Base-by-base conservation (phyloP, 2,888 invertebrate species). In the Cybosia mesomella region DNA sequence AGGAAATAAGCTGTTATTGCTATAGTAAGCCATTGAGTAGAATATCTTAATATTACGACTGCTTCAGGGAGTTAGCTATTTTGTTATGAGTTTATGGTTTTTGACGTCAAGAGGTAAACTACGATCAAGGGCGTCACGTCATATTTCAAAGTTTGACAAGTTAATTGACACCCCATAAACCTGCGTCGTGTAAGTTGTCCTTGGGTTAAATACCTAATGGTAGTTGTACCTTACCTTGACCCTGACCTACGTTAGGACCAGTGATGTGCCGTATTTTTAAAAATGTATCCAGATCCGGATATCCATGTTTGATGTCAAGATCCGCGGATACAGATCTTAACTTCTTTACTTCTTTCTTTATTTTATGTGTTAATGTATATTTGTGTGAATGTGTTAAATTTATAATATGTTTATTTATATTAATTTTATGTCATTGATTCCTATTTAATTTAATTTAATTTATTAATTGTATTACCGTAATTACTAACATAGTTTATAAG, bases 111-210 rank as follows among this genome's bases (percentile, higher is more conserved):
- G 79, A 85, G 82, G 81, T 84, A 83, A 80, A 80, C 70, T 87
- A 87, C 83, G 84, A 82, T 71, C 80, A 83, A 78, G 76, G 85
- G 83, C 72, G 81, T 74, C 71, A 75, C 74, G 83, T 89, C 87
- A 80, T 92, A 90, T 90, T 88, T 92, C 91, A 93, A 82, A 83
- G 72, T 80, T 79, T 89, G 94, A 94, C 94, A 92, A 81, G 87
- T 89, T 92, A 88, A 94, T 94, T 92, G 88, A 82, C 72, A 83
- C 79, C 75, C 85, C 83, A 85, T 87, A 85, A 87, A 85, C 87
- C 79, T 82, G 18, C n/a, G 43, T 24, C 49, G 22, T 34, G 8
- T 87, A 83, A 72, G 84, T 81, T 79, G 89, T 75, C 85, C 87
- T 91, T 87, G 87, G 75, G 78, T 88, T 87, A 91, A 92, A 89